A percentile compares a stretch with the other conserved stretches of the same genome.
Conservation (phyloP, 1,140 invertebrate species). For the Nasonia longicornis region DNA sequence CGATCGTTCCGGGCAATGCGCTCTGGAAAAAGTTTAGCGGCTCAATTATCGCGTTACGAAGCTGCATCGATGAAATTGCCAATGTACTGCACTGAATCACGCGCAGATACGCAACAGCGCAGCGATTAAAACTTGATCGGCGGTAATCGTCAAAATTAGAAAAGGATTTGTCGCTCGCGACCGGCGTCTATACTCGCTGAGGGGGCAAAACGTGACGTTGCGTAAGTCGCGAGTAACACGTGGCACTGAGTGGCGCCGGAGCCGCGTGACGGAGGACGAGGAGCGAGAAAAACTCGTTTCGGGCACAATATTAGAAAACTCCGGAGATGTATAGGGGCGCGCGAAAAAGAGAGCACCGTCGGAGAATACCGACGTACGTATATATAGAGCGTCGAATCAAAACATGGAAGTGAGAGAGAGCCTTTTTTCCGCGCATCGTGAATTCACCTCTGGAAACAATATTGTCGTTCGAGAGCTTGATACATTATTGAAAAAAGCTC, state of each 20-base stretch:
- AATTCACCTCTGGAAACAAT: not conserved
- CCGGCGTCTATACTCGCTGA: not conserved
- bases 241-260: slow-evolving; percentile 25
- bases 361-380: not conserved
- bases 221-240: slow-evolving; percentile 41
- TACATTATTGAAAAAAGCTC: not conserved
- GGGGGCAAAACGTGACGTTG: slow-evolving; percentile 26
- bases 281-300: slow-evolving; percentile 14
- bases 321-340: slow-evolving; percentile 19
- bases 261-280: slow-evolving; percentile 16
- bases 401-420: not conserved
- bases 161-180: not conserved
- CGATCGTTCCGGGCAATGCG: too few relatives aligned
- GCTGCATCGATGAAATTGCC: too few relatives aligned
- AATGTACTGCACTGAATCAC: too few relatives aligned
- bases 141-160: slow-evolving; percentile 26
- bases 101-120: too few relatives aligned
- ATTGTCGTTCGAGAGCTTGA: not conserved
- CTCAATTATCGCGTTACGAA: too few relatives aligned
- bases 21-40: too few relatives aligned
- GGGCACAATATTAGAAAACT: slow-evolving; percentile 44
- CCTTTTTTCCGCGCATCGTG: not conserved
- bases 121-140: too few relatives aligned
- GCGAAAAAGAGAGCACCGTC: not conserved
- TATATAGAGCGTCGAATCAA: not conserved